Conservation (phyloP, 1,140 invertebrate genomes). For the Cydia strobilella region DNA sequence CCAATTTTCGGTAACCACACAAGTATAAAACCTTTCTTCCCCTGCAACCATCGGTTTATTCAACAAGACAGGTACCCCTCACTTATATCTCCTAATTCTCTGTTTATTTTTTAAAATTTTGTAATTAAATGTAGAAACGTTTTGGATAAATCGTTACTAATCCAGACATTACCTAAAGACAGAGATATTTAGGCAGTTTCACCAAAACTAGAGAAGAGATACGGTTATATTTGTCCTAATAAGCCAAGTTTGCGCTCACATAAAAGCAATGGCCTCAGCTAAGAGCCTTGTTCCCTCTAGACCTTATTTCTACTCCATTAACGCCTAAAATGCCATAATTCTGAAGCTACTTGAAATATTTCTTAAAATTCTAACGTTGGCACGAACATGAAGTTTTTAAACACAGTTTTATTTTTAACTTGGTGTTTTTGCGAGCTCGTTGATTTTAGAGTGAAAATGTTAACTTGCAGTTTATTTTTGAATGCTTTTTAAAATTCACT, state of each 20-base stretch:
- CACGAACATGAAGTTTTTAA: not conserved
- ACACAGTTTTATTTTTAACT: not conserved
- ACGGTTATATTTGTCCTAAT: conserved; percentile 9
- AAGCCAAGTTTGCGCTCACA: conserved; percentile 20
- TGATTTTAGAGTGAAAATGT: conserved; percentile 9
- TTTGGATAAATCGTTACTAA: too few species aligned
- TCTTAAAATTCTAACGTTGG: not conserved
- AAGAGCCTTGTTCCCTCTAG: not conserved
- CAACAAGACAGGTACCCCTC: too few species aligned
- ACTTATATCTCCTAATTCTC: too few species aligned
- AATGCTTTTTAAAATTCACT: not conserved
- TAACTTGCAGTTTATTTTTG: not conserved
- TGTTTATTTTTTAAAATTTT: too few species aligned
- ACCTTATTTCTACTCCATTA: conserved; percentile 22
- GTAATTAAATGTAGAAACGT: too few species aligned
- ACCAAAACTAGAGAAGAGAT: not conserved
- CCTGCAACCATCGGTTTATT: too few species aligned
- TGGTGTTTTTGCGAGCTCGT: not conserved
- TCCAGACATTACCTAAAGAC: not conserved
- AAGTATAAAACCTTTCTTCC: too few species aligned
- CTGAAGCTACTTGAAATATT: not conserved
- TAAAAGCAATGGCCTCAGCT: conserved; percentile 13
- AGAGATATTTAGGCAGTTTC: not conserved
- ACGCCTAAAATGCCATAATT: conserved; percentile 22
- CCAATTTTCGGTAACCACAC: too few species aligned